Evolutionary conservation across 2,113 vertebrate genomes (phyloP).

Genomic region (Chiloscyllium plagiosum): DNA sequence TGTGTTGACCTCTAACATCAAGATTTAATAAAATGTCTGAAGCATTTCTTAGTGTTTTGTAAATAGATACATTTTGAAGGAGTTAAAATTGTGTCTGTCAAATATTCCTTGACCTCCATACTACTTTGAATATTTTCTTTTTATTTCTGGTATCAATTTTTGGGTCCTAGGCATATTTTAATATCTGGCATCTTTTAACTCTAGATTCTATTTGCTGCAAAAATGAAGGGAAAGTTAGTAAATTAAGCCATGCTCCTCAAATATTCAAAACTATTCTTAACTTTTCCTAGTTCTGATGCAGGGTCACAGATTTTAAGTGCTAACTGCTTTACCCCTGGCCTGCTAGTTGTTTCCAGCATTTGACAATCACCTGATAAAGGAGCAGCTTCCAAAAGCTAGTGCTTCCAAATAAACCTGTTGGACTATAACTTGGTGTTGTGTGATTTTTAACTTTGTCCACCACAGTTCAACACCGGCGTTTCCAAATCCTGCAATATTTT

Average conservation of each 20-base stretch:
- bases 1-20: background rate
- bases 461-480: no score
- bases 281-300: background rate
- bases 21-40: background rate
- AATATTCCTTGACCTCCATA: background rate
- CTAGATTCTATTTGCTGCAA: background rate
- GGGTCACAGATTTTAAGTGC: background rate
- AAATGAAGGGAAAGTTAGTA: background rate
- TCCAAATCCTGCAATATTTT: background rate
- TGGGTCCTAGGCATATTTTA: background rate
- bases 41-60: background rate
- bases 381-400: no score
- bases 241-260: background rate
- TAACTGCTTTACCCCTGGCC: background rate
- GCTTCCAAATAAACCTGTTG: no score
- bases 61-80: background rate
- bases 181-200: background rate
- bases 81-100: background rate
- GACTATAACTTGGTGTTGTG: no score
- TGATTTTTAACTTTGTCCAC: no score
- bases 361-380: no score
- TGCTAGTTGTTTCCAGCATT: background rate
- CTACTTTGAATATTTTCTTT: background rate
- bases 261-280: background rate
- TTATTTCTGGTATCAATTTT: background rate